Base-by-base conservation (phyloP, 2,888 invertebrate genomes). In the Troilus luridus region DNA sequence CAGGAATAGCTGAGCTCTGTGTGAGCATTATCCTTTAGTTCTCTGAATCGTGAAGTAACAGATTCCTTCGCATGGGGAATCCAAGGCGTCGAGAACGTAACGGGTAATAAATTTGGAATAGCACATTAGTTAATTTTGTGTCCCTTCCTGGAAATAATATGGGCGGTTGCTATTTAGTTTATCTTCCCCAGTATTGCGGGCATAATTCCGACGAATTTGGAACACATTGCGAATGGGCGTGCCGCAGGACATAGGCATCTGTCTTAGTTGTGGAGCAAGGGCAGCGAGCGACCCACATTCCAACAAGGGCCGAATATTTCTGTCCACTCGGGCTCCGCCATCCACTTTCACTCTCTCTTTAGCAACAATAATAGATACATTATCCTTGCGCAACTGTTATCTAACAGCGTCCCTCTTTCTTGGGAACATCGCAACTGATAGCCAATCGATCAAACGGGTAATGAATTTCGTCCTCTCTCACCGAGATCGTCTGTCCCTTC, bases 221-320 rank as follows among this genome's bases (percentile, higher is more conserved):
- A 77, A 77, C 1, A 41, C 72, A 41, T 7, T 77, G 72, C 27
- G 56, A 54, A 85, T 85, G 85, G 85, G 85, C n/a, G 85, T 56
- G 85, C 85, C 85, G 56, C 21, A 19, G 11, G 56, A 6, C 0
- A 3, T 5, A 58, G 54, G 85, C 56, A 85, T 81, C 81, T 54
- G 54, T 85, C 85, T 85, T 27, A 9, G n/a, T 58, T 56, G 10
- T 85, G n/a, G 85, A 85, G 85, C 85, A 85, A 85, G 85, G 85
- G 85, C 85, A 56, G 17, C 85, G 56, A n/a, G 85, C 85, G 85
- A 85, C 85, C 85, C 85, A 85, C n/a, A 85, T 85, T 56, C 85
- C 58, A 58, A 17, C 21, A 56, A 85, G 85, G 85, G 85, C 85
- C 85, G n/a, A 85, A 85, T 58, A 85, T n/a, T 85, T 85, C 56